Evolutionary conservation across 2,113 vertebrate genomes (phyloP).

Genomic region (Neogale vison): DNA sequence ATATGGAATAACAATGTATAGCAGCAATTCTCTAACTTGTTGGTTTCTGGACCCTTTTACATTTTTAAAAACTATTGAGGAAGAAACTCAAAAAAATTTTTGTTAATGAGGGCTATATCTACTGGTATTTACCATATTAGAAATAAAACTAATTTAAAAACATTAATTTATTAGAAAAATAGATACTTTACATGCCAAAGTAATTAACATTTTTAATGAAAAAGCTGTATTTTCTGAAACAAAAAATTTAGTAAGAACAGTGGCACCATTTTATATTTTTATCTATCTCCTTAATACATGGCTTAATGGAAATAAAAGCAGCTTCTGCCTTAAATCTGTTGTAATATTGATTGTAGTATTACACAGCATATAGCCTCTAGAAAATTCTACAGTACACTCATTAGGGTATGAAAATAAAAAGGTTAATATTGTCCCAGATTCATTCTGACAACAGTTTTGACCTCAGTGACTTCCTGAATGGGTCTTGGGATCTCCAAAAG

Average conservation of each 20-base stretch:
- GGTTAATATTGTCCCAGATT: background rate
- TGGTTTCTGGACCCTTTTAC: background rate
- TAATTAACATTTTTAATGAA: background rate
- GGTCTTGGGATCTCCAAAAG: background rate
- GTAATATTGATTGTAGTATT: background rate
- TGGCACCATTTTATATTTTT: background rate
- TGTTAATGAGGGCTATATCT: background rate
- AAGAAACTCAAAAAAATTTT: background rate
- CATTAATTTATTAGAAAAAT: background rate
- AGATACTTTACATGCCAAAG: background rate
- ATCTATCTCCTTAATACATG: background rate
- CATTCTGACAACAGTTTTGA: constrained; percentile 22
- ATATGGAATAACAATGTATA: background rate
- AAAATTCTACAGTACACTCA: background rate
- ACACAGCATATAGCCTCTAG: background rate
- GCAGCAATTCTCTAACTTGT: background rate
- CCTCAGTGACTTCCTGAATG: background rate
- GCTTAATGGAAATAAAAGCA: background rate
- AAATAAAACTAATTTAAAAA: background rate
- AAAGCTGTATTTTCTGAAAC: background rate
- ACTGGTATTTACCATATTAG: background rate
- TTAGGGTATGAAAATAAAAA: background rate
- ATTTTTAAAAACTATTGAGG: background rate
- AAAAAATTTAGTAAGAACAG: background rate
- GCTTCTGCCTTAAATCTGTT: background rate